A percentile compares a stretch with the other conserved stretches of the same genome.
phyloP scores from a whole-genome alignment of 2,113 vertebrate species.

The Corvus hawaiiensis region DNA sequence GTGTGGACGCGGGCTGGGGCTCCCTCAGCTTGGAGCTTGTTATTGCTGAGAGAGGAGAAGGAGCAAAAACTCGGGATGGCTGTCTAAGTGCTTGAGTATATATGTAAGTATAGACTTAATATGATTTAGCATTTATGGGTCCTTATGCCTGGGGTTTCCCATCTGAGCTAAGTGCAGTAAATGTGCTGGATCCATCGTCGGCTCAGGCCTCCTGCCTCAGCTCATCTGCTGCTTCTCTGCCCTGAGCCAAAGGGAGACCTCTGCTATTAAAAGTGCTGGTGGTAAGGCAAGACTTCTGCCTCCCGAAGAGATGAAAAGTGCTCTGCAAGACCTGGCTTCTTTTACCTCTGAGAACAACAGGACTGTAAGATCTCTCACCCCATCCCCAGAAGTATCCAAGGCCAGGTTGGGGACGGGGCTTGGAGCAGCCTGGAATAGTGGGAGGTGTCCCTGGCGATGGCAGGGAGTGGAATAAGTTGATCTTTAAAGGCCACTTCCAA shows the following conservation, averaged over 20 bases:
- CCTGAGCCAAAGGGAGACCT: neutral
- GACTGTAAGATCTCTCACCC: neutral
- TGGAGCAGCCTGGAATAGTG: neutral
- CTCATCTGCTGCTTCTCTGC: neutral
- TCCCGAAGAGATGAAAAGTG: neutral
- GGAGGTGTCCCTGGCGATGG: neutral
- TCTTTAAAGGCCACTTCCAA: neutral
- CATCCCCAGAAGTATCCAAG: neutral
- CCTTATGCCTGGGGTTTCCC: neutral
- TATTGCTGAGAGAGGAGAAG: neutral
- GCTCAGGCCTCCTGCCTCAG: neutral
- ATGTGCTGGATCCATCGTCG: neutral
- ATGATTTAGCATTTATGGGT: neutral
- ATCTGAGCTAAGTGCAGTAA: neutral
- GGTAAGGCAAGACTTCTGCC: neutral
- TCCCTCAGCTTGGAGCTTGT: neutral
- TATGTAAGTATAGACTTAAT: neutral
- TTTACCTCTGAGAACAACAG: neutral
- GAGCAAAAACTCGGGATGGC: neutral
- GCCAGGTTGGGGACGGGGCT: fast-evolving
- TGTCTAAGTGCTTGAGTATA: neutral
- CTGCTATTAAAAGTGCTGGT: neutral
- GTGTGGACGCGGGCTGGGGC: fast-evolving
- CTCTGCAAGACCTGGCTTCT: neutral
- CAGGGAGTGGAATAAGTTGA: neutral